phyloP scores from a whole-genome alignment of 2,113 vertebrate genomes.

The human region GRCh38 chr20:53515001-53515500 shows the following conservation, averaged over 20 bases:
- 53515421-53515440: neutral
- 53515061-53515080: too few species aligned
- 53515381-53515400: too few species aligned
- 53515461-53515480: neutral
- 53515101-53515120: neutral
- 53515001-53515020: neutral
- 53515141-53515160: neutral
- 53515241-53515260: neutral
- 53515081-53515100: fast-evolving
- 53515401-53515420: too few species aligned
- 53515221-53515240: neutral
- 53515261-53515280: too few species aligned
- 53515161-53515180: neutral
- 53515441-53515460: neutral
- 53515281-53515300: too few species aligned
- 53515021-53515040: neutral
- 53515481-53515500: neutral
- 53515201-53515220: neutral
- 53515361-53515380: neutral
- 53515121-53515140: neutral
- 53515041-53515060: neutral
- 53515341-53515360: neutral
- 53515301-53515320: neutral
- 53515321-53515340: neutral
- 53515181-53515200: neutral